A percentile compares a stretch with the other conserved stretches of the same genome.
These are phyloP conservation scores for Zaprionus vittiger DNA, from an alignment of 1,140 invertebrate species.

Conservation along the genomic window DNA sequence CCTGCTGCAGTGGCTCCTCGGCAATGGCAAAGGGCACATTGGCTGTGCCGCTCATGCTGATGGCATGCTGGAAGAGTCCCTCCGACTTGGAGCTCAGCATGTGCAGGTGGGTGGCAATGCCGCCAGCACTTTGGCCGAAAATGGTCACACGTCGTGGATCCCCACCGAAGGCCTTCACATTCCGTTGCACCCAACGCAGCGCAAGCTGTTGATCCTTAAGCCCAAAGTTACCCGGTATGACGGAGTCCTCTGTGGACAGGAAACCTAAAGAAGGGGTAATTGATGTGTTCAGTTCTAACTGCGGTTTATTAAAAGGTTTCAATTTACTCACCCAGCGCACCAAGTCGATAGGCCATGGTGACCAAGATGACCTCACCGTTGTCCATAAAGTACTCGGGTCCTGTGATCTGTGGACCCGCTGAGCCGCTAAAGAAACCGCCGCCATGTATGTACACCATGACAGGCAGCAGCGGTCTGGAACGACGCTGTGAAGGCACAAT, in stretches of 20 bases:
- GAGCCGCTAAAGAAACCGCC: slow-evolving; percentile 85
- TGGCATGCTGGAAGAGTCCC: slow-evolving; percentile 85
- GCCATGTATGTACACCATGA: slow-evolving; percentile 85
- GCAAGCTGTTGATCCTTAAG: slow-evolving; percentile 86
- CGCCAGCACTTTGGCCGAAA: slow-evolving; percentile 87
- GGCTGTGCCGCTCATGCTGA: slow-evolving; percentile 87
- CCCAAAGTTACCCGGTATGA: slow-evolving; percentile 86
- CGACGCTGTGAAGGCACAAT: slow-evolving; percentile 3
- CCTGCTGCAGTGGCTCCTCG: slow-evolving; percentile 84
- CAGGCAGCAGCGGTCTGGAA: slow-evolving; percentile 62
- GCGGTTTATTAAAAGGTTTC: background rate
- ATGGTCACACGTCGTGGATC: slow-evolving; percentile 86
- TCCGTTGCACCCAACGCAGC: slow-evolving; percentile 84
- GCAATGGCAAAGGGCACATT: slow-evolving; percentile 87
- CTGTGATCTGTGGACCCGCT: slow-evolving; percentile 61
- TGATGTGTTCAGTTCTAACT: background rate
- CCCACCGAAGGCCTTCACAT: slow-evolving; percentile 82
- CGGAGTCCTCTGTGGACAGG: slow-evolving; percentile 78
- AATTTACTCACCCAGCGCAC: slow-evolving; percentile 67
- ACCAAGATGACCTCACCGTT: slow-evolving; percentile 73
- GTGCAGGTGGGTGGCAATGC: slow-evolving; percentile 84
- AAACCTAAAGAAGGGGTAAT: slow-evolving; percentile 56
- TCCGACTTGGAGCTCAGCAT: slow-evolving; percentile 84
- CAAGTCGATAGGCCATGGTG: slow-evolving; percentile 73
- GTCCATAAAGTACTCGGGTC: slow-evolving; percentile 84